phyloP scores from a whole-genome alignment of 2,888 invertebrate species.

The Cosmorhoe ocellata region DNA sequence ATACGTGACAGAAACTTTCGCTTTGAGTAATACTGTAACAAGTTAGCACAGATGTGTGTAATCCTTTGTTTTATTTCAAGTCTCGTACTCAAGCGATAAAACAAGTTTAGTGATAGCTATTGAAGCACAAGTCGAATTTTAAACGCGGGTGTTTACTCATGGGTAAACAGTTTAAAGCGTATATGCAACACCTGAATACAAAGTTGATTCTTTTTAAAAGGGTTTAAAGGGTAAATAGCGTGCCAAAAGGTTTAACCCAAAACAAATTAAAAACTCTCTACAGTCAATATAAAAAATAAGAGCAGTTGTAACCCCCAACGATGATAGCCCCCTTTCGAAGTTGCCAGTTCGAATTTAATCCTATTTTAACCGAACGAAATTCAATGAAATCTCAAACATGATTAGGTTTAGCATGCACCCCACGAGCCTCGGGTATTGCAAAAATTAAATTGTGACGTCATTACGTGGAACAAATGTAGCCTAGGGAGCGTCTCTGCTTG shows the following conservation, averaged over 20 bases:
- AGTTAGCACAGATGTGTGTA: slow-evolving; percentile 46
- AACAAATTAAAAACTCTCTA: slow-evolving; percentile 8
- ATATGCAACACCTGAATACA: slow-evolving; percentile 11
- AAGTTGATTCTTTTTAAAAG: slow-evolving; percentile 8
- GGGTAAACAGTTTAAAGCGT: slow-evolving; percentile 9
- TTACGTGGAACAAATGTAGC: slow-evolving; percentile 15
- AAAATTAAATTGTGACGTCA: slow-evolving; percentile 24
- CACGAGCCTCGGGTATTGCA: slow-evolving; percentile 18
- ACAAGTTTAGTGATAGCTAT: slow-evolving; percentile 19
- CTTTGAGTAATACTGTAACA: slow-evolving; percentile 42
- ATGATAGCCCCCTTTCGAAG: slow-evolving; percentile 14
- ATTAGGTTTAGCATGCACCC: slow-evolving; percentile 25
- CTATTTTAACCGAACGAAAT: slow-evolving; percentile 25
- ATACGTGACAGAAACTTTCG: slow-evolving; percentile 57
- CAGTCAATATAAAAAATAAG: slow-evolving; percentile 4
- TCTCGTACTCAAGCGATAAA: slow-evolving; percentile 20
- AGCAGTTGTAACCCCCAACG: slow-evolving; percentile 2
- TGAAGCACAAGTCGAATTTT: slow-evolving; percentile 16
- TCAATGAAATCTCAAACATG: slow-evolving; percentile 27
- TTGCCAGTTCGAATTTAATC: slow-evolving; percentile 21
- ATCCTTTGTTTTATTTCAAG: slow-evolving; percentile 36
- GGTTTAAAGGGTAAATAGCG: background rate
- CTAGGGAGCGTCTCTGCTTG: slow-evolving; percentile 10
- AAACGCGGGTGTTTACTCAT: slow-evolving; percentile 7
- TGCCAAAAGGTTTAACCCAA: background rate